Base-by-base conservation (phyloP, 2,797 vertebrate genomes). In the Notolepis coatsorum region DNA sequence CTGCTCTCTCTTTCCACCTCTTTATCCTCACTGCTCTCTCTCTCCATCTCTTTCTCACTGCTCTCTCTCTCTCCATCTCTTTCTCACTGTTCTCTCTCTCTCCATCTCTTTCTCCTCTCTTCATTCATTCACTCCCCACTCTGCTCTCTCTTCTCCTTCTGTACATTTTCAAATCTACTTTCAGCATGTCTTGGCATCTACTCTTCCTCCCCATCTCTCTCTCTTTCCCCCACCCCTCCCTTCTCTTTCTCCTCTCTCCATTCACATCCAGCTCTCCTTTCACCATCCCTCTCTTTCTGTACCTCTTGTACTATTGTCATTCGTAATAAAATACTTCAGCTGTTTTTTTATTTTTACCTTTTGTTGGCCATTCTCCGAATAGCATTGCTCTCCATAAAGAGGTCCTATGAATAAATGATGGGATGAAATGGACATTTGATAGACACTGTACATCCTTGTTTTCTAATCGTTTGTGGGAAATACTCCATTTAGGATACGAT, bases 31-130 rank as follows among this genome's bases (percentile, higher is more conserved):
- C 38, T 31, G 2, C 9, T 42, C 21, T n/a, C n/a, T n/a, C 17
- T 18, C 18, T 15, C 17, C 21, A 15, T 21, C 18, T 42, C 7
- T 8, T 20, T n/a, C 15, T n/a, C 43, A 55, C 52, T 42, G n/a
- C 48, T 57, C 47, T 70, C 27, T 18, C 0, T 25, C 61, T 7
- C 30, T 38, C 21, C 53, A n/a, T n/a, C n/a, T n/a, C n/a, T n/a
- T n/a, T n/a, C n/a, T n/a, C n/a, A n/a, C n/a, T n/a, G n/a, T n/a
- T n/a, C n/a, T n/a, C 42, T 8, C 28, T 53, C 45, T 53, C 2
- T 6, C 25, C 21, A 13, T 23, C 7, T 66, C 12, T 54, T 46
- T 23, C 41, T 10, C n/a, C 31, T 2, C 33, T 8, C 20, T n/a
- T n/a, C n/a, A n/a, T 41, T 46, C 46, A 56, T 53, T 28, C 24